These are phyloP conservation scores for Nettapus auritus DNA, from an alignment of 2,113 vertebrate species.

Conservation along the genomic window DNA sequence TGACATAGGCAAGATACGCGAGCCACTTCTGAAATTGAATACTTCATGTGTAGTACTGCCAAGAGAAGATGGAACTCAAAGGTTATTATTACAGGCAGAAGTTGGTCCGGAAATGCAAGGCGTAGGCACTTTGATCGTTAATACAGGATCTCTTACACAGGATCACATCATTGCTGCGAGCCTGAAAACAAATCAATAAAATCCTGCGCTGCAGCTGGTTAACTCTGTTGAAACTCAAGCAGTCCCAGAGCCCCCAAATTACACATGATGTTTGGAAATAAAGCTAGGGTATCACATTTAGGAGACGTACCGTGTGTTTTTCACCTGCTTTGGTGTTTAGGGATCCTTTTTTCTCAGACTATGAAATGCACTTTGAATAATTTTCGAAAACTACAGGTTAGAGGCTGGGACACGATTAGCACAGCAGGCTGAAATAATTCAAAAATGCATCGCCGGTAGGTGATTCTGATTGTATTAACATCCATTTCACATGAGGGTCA, in stretches of 20 bases:
- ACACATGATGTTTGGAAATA: background rate
- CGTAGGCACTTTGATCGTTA: background rate
- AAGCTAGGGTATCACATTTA: background rate
- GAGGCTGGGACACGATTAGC: background rate
- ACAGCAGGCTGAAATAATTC: slow-evolving; percentile 36
- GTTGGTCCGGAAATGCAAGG: background rate
- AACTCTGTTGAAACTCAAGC: slow-evolving; percentile 4
- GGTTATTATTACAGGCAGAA: background rate
- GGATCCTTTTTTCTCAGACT: background rate
- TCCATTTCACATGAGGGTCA: slow-evolving; percentile 55
- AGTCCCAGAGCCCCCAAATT: background rate
- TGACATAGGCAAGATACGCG: background rate
- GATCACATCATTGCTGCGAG: background rate
- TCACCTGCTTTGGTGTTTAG: background rate
- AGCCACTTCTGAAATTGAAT: background rate
- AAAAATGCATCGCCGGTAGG: background rate
- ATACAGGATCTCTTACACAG: background rate
- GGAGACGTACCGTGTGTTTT: background rate
- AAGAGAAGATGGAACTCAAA: background rate
- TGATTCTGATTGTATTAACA: slow-evolving; percentile 57
- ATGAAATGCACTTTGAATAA: slow-evolving; percentile 34
- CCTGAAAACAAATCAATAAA: background rate
- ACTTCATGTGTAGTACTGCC: background rate
- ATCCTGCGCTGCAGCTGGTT: background rate
- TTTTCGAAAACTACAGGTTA: background rate